Percentiles rank a stretch among this genome's conserved stretches.
Evolutionary conservation across 1,140 invertebrate species (phyloP).

Genomic region (Ips nitidus): DNA sequence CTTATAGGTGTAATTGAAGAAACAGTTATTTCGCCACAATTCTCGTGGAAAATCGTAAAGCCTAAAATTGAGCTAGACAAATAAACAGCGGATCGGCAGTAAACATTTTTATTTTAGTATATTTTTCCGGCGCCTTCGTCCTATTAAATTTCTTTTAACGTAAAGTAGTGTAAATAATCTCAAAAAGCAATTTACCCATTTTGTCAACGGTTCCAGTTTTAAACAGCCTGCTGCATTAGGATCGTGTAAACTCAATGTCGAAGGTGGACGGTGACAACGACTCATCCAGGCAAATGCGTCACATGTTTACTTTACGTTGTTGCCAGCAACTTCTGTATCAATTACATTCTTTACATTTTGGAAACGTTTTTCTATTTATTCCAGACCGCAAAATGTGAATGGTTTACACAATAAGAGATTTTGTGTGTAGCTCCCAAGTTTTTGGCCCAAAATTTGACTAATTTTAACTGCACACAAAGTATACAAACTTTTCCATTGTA

Average conservation of each 20-base stretch:
- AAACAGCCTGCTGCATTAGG: constrained; percentile 38
- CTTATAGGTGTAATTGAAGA: constrained; percentile 21
- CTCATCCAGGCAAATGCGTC: constrained; percentile 26
- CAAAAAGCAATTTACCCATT: constrained; percentile 49
- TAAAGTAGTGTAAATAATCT: constrained; percentile 48
- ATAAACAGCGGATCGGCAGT: constrained; percentile 32
- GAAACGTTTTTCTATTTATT: background rate
- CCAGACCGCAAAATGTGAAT: background rate
- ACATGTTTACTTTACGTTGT: constrained; percentile 14
- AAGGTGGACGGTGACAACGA: constrained; percentile 30
- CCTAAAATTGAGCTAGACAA: constrained; percentile 26
- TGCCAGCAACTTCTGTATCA: constrained; percentile 4
- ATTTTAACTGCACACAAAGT: too few species aligned
- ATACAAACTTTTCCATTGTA: too few species aligned
- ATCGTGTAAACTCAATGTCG: constrained; percentile 42
- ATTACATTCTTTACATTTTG: background rate
- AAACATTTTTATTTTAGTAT: constrained; percentile 47
- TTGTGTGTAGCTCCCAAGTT: too few species aligned
- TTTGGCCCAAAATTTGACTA: too few species aligned
- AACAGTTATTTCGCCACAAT: constrained; percentile 31
- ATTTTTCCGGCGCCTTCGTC: constrained; percentile 46
- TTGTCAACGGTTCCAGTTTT: constrained; percentile 50
- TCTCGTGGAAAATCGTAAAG: constrained; percentile 21
- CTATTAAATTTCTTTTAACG: constrained; percentile 49
- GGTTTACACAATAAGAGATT: too few species aligned